phyloP scores from a whole-genome alignment of 2,797 vertebrate genomes.

The Lithobates sylvaticus region DNA sequence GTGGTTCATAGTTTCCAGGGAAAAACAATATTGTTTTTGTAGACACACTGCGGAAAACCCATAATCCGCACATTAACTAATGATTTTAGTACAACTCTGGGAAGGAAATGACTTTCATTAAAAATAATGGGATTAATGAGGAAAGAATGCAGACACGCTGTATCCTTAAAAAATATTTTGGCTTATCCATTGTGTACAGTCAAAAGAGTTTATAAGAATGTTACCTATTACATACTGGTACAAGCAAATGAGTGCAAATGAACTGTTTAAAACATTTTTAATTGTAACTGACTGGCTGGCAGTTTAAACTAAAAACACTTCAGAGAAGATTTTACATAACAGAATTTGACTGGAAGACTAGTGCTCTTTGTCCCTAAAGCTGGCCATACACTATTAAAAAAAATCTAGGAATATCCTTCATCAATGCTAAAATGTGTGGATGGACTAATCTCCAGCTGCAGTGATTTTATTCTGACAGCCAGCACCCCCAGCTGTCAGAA shows the following conservation, averaged over 20 bases:
- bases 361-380: background rate
- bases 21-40: too few relatives aligned
- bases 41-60: too few relatives aligned
- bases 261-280: background rate
- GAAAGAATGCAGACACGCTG: background rate
- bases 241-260: background rate
- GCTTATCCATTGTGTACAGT: background rate
- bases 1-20: too few relatives aligned
- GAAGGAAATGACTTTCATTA: background rate
- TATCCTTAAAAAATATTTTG: background rate
- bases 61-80: background rate
- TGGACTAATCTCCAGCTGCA: too few relatives aligned
- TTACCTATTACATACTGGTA: background rate
- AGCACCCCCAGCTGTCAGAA: too few relatives aligned
- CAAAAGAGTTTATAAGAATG: background rate
- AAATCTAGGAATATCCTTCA: too few relatives aligned
- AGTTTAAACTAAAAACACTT: background rate
- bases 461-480: too few relatives aligned
- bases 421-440: too few relatives aligned
- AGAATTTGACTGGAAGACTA: background rate
- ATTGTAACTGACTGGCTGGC: background rate
- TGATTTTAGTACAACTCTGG: background rate
- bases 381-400: too few relatives aligned
- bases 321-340: background rate
- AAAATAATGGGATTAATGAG: too few relatives aligned